A percentile compares a stretch with the other conserved stretches of the same genome.
phyloP scores from a whole-genome alignment of 2,888 invertebrate genomes.

The Pseudeuparius sepicola region DNA sequence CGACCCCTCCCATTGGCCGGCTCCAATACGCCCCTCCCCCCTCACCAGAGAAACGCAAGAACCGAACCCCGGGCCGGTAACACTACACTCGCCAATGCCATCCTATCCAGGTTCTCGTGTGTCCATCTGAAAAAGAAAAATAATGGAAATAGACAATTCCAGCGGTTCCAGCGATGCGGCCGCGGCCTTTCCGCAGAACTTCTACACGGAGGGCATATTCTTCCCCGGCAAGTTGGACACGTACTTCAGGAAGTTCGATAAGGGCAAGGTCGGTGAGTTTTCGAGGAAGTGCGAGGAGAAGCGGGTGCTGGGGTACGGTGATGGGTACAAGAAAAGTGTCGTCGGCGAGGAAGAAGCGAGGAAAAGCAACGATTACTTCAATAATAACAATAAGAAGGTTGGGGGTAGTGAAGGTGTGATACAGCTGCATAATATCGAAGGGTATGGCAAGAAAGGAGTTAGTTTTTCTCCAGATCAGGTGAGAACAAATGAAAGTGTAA shows the following conservation, averaged over 20 bases:
- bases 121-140: too few relatives aligned
- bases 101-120: too few relatives aligned
- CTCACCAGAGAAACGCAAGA: too few relatives aligned
- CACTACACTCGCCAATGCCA: too few relatives aligned
- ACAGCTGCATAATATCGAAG: conserved; percentile 33
- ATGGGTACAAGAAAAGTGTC: conserved; percentile 7
- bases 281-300: too few relatives aligned
- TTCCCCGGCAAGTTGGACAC: conserved; percentile 31
- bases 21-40: too few relatives aligned
- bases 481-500: conserved; percentile 20
- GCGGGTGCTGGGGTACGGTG: conserved; percentile 2
- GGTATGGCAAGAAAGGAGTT: conserved; percentile 36
- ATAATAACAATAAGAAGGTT: conserved; percentile 21
- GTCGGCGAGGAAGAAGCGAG: conserved; percentile 11
- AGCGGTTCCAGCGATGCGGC: conserved; percentile 36
- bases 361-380: conserved; percentile 9
- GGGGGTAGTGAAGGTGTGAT: conserved; percentile 26
- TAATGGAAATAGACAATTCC: conserved; percentile 26
- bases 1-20: too few relatives aligned
- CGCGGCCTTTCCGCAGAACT: conserved; percentile 29
- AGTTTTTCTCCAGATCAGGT: conserved; percentile 54
- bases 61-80: too few relatives aligned
- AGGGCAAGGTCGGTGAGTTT: too few relatives aligned
- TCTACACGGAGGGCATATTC: conserved; percentile 33
- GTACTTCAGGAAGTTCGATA: conserved; percentile 29